These are phyloP conservation scores for Eurois occulta DNA, from an alignment of 2,888 invertebrate species.

Conservation along the genomic window DNA sequence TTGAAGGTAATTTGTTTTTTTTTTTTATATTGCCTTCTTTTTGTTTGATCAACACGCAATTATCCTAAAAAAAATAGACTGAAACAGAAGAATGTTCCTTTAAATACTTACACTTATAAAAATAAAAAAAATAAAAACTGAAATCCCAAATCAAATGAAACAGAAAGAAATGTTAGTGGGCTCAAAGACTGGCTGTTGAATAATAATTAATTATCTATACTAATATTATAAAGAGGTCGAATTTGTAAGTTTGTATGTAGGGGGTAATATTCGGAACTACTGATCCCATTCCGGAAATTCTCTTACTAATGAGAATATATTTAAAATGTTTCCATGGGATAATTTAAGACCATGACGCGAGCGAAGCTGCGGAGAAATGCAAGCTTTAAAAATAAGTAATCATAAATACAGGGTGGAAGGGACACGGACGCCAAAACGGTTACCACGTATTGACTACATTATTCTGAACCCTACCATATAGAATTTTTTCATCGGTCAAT, in stretches of 20 bases:
- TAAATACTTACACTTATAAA: constrained; percentile 32
- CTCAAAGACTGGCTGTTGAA: constrained; percentile 49
- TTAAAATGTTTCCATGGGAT: background rate
- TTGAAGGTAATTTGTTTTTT: too few relatives aligned
- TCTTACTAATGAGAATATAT: background rate
- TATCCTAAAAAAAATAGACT: background rate
- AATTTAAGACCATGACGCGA: background rate
- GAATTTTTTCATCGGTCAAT: too few relatives aligned
- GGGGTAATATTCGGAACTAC: background rate
- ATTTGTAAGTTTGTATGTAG: background rate
- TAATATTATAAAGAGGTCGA: background rate
- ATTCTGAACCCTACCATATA: too few relatives aligned
- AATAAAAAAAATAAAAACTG: background rate
- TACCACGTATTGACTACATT: too few relatives aligned
- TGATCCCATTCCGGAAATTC: background rate
- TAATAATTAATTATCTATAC: background rate
- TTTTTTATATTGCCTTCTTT: background rate
- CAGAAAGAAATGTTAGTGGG: constrained; percentile 27
- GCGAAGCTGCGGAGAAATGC: background rate
- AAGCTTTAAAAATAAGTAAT: background rate
- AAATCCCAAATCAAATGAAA: constrained; percentile 34
- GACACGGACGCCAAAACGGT: too few relatives aligned
- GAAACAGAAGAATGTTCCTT: background rate
- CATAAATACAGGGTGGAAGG: too few relatives aligned
- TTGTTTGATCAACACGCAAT: background rate